Conservation (phyloP, 2,113 vertebrate genomes). For the Nannobrachium achirus region DNA sequence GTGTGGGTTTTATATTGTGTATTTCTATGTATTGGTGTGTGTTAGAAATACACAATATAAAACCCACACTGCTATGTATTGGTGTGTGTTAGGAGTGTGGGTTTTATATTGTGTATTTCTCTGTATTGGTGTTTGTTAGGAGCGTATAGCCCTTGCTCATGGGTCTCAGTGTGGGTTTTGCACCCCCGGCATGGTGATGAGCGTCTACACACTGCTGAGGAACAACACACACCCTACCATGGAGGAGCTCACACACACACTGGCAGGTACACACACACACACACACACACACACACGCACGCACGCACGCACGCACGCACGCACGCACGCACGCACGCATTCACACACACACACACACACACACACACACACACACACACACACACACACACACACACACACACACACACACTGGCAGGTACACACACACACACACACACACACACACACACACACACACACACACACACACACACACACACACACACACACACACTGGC, state of each 20-base stretch:
- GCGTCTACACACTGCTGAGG: constrained; percentile 85
- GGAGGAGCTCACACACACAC: constrained; percentile 80
- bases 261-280: constrained; percentile 72
- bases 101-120: constrained; percentile 18
- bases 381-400: neutral
- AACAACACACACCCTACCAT: constrained; percentile 80
- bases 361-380: neutral
- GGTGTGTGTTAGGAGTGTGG: neutral
- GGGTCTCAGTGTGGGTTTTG: constrained; percentile 92
- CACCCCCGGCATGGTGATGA: constrained; percentile 91
- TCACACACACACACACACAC: neutral
- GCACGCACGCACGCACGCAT: neutral
- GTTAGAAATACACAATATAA: no score
- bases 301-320: neutral
- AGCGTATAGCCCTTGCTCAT: constrained; percentile 86
- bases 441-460: no score
- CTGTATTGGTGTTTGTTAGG: constrained; percentile 68
- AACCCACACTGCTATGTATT: no score
- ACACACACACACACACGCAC: neutral
- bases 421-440: no score
- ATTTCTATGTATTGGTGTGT: no score
- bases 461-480: neutral
- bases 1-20: neutral
- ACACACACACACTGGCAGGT: no score
- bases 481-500: constrained; percentile 4